Evolutionary conservation across 1,140 invertebrate genomes (phyloP), one percentile per base, ranked within the genome.

Genomic region (Atopsyche davidsoni): DNA sequence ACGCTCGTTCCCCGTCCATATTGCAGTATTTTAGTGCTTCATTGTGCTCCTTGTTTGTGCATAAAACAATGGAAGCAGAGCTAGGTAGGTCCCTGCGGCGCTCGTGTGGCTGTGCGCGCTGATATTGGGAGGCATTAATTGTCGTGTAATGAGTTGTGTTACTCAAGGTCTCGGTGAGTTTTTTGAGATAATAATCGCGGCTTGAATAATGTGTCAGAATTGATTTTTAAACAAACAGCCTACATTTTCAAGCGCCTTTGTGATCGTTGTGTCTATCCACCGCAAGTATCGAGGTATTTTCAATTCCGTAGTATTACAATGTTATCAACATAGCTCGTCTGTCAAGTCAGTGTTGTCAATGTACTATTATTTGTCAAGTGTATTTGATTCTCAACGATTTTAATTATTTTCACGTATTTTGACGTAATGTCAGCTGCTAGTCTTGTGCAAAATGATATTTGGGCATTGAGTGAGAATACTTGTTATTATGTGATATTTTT

Each of bases 1-100:
- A 32, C 31, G 25, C 35, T 44, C 39, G 45, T 51, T 51, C 44
- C 40, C 67, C 70, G 66, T 70, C 70, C 70, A 73, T 73, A 71
- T 73, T 73, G 70, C 70, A 69, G 68, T 70, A 69, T 66, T 67
- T 68, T 36, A 68, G 64, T 66, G 64, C 67, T 66, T 59, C 62
- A 62, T 70, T 70, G 68, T 71, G 67, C 69, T 70, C 66, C 64
- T 59, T 61, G 68, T 65, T 63, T 62, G 61, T 66, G 60, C 59
- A 63, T 59, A 53, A 64, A 62, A 69, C 68, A 70, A 73, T 70
- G 68, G 68, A 66, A 69, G 66, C 62, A 60, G 68, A 62, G 68
- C 68, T 73, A 65, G 70, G 70, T 69, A 62, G 24, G 61, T 44
- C 41, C 48, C n/a, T 45, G 39, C 25, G 38, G 35, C 18, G 28